Base-by-base conservation (phyloP, 1,140 invertebrate genomes). In the Oryctes rhinoceros region DNA sequence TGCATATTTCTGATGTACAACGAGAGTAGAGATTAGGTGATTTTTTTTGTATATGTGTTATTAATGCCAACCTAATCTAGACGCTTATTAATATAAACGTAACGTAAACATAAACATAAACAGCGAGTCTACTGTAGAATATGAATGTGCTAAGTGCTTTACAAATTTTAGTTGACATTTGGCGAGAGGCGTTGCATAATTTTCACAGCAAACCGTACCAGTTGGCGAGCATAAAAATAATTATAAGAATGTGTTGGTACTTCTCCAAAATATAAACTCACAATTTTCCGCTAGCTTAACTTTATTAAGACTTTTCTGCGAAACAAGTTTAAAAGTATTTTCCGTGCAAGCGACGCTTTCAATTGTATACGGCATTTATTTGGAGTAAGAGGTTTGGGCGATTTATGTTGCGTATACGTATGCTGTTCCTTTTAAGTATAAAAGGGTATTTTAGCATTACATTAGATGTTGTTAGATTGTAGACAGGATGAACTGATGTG, bases 211-310 rank as follows among this genome's bases (percentile, higher is more conserved):
- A 71, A 71, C 65, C 20, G 20, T n/a, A 62, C 11, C 65, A 71
- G 65, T 35, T 71, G 65, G 65, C 65, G 10, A 18, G 24, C 24
- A 37, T 24, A 71, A 5, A 24, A 71, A 71, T 71, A 71, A 30
- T 13, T 35, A 37, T 24, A 71, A 71, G 4, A 35, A 71, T 71
- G 35, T 71, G 18, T 24, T 71, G 65, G 65, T 71, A 71, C 65
- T 24, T 71, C 11, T 71, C 65, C 65, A 71, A 71, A 71, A 71
- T 71, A 71, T 35, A 71, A 3, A 71, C 5, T 35, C 35, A 35
- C 65, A 71, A 71, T 71, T 71, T 71, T 24, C 65, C 13, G 9
- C 65, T 71, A 5, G 35, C 5, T 71, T 71, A 35, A 71, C 65
- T 37, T 24, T 35, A 71, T 35, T 71, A 71, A 15, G 11, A 35